Evolutionary conservation across 2,888 invertebrate genomes (phyloP), one percentile per base, ranked within the genome.

Genomic region (Eustalomyia histrio): DNA sequence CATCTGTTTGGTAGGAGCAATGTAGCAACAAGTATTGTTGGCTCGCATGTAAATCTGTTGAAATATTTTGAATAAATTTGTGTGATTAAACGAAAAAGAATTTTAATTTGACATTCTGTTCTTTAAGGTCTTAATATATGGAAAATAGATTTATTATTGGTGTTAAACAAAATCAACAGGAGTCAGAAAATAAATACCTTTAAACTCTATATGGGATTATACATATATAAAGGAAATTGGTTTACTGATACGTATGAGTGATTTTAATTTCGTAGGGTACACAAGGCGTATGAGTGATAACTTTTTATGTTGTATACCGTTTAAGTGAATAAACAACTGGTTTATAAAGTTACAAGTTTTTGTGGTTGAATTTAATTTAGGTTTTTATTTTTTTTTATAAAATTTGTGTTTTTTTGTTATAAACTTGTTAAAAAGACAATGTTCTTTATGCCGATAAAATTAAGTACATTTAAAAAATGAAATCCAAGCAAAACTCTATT

Each of bases 81-180:
- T 39, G 39, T 39, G 39, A 39, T 3, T 47, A n/a, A n/a, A n/a
- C 18, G 39, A 43, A 29, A 43, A 68, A 55, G 61, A 71, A 69
- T 78, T 76, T 80, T 76, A 71, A 78, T 74, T 67, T 78, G 73
- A 71, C 69, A 81, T 67, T 74, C 79, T 76, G 67, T 76, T 64
- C 73, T 71, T 68, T 72, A 16, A 65, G n/a, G 35, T 67, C 72
- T 72, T 68, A 75, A 75, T 52, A 72, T 64, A 67, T 10, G 39
- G 39, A 80, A 58, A 24, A 10, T 47, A 64, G 64, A 65, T 52
- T 71, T 69, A 63, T 69, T 69, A 64, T 29, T 63, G 24, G 5
- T 29, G 7, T 29, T 29, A 29, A 29, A 7, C 29, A 6, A 7
- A 6, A 29, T 29, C 7, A 29, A 4, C 29, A 29, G 29, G 29